A percentile compares a stretch with the other conserved stretches of the same genome.
phyloP scores from a whole-genome alignment of 2,888 invertebrate genomes.

The Drosophila prolongata region DNA sequence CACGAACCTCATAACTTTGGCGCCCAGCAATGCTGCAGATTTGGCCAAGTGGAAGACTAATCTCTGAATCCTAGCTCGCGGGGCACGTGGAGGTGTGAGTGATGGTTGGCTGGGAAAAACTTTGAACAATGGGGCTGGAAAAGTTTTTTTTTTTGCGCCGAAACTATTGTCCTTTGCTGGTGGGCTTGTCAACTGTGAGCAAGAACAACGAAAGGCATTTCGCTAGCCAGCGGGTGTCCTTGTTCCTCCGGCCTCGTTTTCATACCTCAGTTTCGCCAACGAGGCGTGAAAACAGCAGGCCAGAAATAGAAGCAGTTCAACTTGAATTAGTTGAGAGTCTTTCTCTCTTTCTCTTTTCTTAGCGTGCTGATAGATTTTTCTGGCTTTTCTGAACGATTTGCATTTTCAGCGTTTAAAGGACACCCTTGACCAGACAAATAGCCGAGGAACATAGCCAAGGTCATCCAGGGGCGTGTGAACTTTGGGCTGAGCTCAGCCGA shows the following conservation, averaged over 20 bases:
- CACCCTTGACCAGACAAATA: slow-evolving; percentile 54
- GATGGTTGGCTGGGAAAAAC: slow-evolving; percentile 48
- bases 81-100: slow-evolving; percentile 21
- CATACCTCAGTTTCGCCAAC: slow-evolving; percentile 46
- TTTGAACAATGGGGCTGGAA: slow-evolving; percentile 73
- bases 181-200: slow-evolving; percentile 74
- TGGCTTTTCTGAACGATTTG: slow-evolving; percentile 49
- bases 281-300: slow-evolving; percentile 66
- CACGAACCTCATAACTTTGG: slow-evolving; percentile 66
- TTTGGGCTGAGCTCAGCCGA: slow-evolving; percentile 17
- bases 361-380: slow-evolving; percentile 60
- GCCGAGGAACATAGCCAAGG: slow-evolving; percentile 46
- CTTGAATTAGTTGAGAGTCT: slow-evolving; percentile 16
- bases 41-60: slow-evolving; percentile 81
- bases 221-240: slow-evolving; percentile 60
- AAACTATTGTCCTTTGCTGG: slow-evolving; percentile 64
- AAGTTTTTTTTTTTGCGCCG: slow-evolving; percentile 58
- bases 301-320: slow-evolving; percentile 27
- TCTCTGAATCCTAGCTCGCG: slow-evolving; percentile 64
- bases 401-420: slow-evolving; percentile 36
- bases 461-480: slow-evolving; percentile 40
- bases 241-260: slow-evolving; percentile 1
- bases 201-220: slow-evolving; percentile 68
- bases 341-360: not conserved
- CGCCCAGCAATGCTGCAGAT: slow-evolving; percentile 61